A percentile compares a stretch with the other conserved stretches of the same genome.
These are phyloP conservation scores for Drosophila meridionalis DNA, from an alignment of 2,888 invertebrate genomes.

Conservation along the genomic window DNA sequence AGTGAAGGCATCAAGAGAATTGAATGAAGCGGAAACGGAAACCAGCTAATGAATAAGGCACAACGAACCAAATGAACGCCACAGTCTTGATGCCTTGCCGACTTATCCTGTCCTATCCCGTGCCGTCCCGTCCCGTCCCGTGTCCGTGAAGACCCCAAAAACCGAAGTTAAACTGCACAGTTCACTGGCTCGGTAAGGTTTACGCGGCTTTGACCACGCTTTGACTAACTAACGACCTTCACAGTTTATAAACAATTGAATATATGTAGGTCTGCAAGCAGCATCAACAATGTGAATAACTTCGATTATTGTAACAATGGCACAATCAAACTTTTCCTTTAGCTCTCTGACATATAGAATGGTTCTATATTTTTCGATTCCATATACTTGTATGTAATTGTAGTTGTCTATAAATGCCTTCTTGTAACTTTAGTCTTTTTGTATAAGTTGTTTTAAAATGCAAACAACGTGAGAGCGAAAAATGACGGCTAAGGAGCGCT, in stretches of 20 bases:
- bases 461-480: neutral
- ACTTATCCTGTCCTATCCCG: conserved; percentile 10
- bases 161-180: conserved; percentile 45
- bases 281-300: conserved; percentile 6
- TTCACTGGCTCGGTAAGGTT: conserved; percentile 39
- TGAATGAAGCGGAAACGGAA: conserved; percentile 79
- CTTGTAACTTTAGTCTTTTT: neutral
- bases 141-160: conserved; percentile 9
- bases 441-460: neutral
- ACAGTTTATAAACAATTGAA: conserved; percentile 45
- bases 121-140: neutral
- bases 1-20: conserved; percentile 64
- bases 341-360: neutral
- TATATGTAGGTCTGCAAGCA: conserved; percentile 30
- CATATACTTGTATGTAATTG: neutral
- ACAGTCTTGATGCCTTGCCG: conserved; percentile 15
- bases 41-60: conserved; percentile 77
- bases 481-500: neutral
- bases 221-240: conserved; percentile 59
- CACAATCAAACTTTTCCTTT: conserved; percentile 17
- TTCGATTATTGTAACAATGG: conserved; percentile 15
- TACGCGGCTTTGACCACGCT: conserved; percentile 9
- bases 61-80: conserved; percentile 74
- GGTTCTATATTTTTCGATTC: neutral
- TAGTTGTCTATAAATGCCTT: neutral